Conservation (phyloP, 2,113 vertebrate genomes). For the Pomatostomus ruficeps region DNA sequence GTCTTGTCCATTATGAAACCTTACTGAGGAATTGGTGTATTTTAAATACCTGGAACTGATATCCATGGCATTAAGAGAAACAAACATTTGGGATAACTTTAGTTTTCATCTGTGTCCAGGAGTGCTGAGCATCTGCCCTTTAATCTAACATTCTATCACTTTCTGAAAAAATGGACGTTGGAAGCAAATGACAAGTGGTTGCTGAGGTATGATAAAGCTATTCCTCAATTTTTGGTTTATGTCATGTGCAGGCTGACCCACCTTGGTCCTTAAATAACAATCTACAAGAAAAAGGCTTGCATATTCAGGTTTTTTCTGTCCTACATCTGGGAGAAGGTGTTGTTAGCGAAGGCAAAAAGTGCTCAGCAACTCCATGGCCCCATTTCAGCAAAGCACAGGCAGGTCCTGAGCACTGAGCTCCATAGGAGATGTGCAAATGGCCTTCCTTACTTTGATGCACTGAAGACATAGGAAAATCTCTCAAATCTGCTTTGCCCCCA, state of each 20-base stretch:
- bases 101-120: background rate
- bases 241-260: background rate
- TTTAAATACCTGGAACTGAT: background rate
- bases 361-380: accelerated
- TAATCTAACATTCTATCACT: background rate
- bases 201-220: background rate
- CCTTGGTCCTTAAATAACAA: background rate
- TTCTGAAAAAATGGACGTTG: background rate
- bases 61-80: background rate
- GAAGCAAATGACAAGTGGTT: background rate
- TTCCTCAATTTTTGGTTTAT: background rate
- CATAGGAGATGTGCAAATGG: background rate
- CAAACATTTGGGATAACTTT: background rate
- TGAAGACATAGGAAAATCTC: background rate
- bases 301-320: background rate
- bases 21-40: background rate
- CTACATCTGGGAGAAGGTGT: background rate
- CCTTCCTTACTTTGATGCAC: background rate
- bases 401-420: background rate
- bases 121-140: background rate
- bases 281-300: background rate
- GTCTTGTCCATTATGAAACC: background rate
- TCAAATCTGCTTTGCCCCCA: background rate
- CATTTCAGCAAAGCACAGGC: background rate
- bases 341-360: background rate